Evolutionary conservation across 2,113 vertebrate genomes (phyloP), one percentile per base, ranked within the genome.

Genomic region (Rhinoptilus africanus): DNA sequence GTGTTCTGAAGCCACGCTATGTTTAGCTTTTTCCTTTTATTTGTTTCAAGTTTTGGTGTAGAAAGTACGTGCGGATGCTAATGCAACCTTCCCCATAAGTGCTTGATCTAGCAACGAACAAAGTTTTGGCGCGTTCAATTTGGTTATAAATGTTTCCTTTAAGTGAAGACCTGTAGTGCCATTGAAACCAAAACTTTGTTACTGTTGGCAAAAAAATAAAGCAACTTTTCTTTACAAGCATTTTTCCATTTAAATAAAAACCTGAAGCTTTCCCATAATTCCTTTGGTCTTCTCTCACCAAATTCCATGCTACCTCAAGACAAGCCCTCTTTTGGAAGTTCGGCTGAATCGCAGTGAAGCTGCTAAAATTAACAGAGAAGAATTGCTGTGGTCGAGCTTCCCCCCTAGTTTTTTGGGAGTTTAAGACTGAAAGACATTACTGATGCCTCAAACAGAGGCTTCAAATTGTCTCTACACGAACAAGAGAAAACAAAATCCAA

Each of bases 21-120:
- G 34, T 94, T 97, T 96, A 96, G 87, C 92, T 97, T 97, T 97
- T 98, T 96, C 92, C 96, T 96, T 97, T 97, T 97, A 96, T 96
- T 98, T 68, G 84, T 95, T 98, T 98, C 98, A 98, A 98, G 98
- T 98, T 98, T 98, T 98, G 98, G 98, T 98, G 97, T 88, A 97
- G 91, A 96, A 96, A 96, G 92, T 86, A 85, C 97, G 94, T 97
- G 97, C 93, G 45, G 96, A 96, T 96, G 94, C 95, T 90, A 96
- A 95, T 19, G 91, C 97, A 93, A 67, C 92, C 91, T 87, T 96
- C 92, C 93, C 94, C 50, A 5, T 88, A 96, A 96, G 94, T 97
- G 94, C 95, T 97, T 18, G 34, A 92, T 97, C 95, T 93, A 94
- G 92, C 97, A 98, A 98, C 32, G 1, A 97, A 96, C 92, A 96